phyloP scores from a whole-genome alignment of 1,140 invertebrate species.

The Drosophila guanche region DNA sequence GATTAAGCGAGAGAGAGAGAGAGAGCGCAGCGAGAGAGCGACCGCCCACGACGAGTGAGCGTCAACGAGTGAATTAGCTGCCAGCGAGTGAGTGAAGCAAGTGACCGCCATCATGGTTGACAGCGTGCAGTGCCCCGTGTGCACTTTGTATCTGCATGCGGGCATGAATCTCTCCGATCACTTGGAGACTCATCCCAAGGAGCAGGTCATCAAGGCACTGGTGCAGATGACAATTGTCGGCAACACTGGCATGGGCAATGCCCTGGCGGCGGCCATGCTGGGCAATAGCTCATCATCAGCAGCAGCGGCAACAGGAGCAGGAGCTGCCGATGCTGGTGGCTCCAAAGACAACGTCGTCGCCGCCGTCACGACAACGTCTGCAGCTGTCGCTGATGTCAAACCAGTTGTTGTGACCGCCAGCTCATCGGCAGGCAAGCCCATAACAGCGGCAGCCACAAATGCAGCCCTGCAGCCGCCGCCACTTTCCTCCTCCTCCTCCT shows the following conservation, averaged over 20 bases:
- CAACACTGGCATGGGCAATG: constrained; percentile 45
- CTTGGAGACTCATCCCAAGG: constrained; percentile 92
- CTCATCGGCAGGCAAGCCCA: constrained; percentile 4
- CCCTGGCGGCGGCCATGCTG: constrained; percentile 58
- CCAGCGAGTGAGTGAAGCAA: constrained; percentile 12
- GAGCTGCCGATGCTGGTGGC: constrained; percentile 5
- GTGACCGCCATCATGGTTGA: constrained; percentile 84
- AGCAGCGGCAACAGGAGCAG: constrained; percentile 9
- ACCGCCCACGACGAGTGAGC: background rate
- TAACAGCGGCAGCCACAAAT: constrained; percentile 26
- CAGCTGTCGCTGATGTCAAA: constrained; percentile 14
- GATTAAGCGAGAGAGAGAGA: constrained; percentile 17
- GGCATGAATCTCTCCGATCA: constrained; percentile 91
- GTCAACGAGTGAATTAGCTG: constrained; percentile 19
- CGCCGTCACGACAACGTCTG: background rate
- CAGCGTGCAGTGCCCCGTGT: constrained; percentile 89
- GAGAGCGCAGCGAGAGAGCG: constrained; percentile 14
- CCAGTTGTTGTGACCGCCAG: too few species aligned
- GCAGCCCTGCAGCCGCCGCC: constrained; percentile 11
- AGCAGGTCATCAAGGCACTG: constrained; percentile 93
- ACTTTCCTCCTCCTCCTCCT: constrained; percentile 15
- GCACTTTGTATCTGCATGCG: constrained; percentile 91
- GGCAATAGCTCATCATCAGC: constrained; percentile 15
- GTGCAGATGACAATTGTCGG: constrained; percentile 84
- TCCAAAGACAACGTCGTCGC: constrained; percentile 1